A percentile compares a stretch with the other conserved stretches of the same genome.
Evolutionary conservation across 1,140 invertebrate genomes (phyloP).

Genomic region (Macrobrachium nipponense): DNA sequence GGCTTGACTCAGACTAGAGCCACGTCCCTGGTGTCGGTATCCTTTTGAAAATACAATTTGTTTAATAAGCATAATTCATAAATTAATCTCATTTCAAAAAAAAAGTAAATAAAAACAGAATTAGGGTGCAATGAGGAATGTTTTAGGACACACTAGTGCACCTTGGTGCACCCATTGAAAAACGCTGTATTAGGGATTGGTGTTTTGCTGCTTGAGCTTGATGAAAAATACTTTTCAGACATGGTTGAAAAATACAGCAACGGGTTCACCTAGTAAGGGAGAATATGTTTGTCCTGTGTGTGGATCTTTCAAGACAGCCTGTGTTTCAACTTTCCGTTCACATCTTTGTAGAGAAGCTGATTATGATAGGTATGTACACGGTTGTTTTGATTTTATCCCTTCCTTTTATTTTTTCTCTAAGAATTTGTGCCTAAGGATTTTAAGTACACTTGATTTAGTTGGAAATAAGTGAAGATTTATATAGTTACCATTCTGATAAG

Average conservation of each 20-base stretch:
- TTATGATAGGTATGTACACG: conserved; percentile 55
- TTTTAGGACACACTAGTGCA: no score
- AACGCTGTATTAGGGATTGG: background rate
- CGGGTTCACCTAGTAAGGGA: conserved; percentile 43
- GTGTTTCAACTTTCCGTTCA: conserved; percentile 55
- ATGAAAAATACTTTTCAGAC: conserved; percentile 15
- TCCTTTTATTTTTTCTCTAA: background rate
- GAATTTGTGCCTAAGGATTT: background rate
- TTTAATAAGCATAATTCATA: no score
- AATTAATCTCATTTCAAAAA: no score
- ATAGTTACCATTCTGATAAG: background rate
- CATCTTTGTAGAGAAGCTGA: conserved; percentile 63
- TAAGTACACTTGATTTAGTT: background rate
- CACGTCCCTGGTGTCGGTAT: no score
- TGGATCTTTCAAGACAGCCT: conserved; percentile 58
- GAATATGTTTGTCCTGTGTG: conserved; percentile 64
- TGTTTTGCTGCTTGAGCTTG: background rate
- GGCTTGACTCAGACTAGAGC: no score
- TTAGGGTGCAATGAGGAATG: no score
- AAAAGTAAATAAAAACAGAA: no score
- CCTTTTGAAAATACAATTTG: no score
- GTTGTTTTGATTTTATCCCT: background rate
- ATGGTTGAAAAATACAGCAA: conserved; percentile 37
- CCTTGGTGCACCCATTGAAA: background rate
- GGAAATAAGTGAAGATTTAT: no score